These are phyloP conservation scores for Trichopria drosophilae DNA, from an alignment of 2,888 invertebrate genomes.

Conservation along the genomic window DNA sequence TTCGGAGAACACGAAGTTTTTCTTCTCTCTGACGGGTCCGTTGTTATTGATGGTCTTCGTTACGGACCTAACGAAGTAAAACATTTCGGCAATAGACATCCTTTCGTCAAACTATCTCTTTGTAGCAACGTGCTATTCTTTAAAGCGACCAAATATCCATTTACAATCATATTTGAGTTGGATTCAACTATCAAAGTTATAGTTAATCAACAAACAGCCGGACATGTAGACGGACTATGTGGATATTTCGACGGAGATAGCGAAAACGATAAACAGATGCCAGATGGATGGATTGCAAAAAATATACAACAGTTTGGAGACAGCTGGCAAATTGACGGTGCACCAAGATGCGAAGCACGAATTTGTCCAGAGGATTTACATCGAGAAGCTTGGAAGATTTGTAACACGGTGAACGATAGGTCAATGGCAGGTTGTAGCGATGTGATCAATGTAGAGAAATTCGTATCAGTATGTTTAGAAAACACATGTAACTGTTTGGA, in stretches of 20 bases:
- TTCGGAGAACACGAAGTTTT: slow-evolving; percentile 67
- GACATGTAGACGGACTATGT: slow-evolving; percentile 77
- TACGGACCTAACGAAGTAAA: slow-evolving; percentile 62
- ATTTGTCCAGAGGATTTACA: slow-evolving; percentile 67
- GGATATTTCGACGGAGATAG: slow-evolving; percentile 72
- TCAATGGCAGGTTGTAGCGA: slow-evolving; percentile 67
- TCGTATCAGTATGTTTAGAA: slow-evolving; percentile 71
- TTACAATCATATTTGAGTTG: slow-evolving; percentile 72
- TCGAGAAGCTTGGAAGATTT: slow-evolving; percentile 69
- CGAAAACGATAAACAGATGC: slow-evolving; percentile 72
- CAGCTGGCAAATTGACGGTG: slow-evolving; percentile 64
- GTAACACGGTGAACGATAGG: slow-evolving; percentile 69
- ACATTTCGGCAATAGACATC: slow-evolving; percentile 61
- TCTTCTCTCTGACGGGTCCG: slow-evolving; percentile 49
- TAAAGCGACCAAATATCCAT: slow-evolving; percentile 71
- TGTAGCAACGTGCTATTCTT: slow-evolving; percentile 73
- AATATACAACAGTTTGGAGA: slow-evolving; percentile 75
- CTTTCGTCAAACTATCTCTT: slow-evolving; percentile 62
- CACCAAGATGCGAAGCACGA: slow-evolving; percentile 13
- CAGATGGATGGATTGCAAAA: slow-evolving; percentile 66
- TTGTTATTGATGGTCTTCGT: slow-evolving; percentile 40
- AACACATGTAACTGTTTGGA: slow-evolving; percentile 75
- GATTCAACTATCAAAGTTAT: slow-evolving; percentile 73
- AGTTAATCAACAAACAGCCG: slow-evolving; percentile 66
- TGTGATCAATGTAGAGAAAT: slow-evolving; percentile 69